Evolutionary conservation across 1,140 invertebrate species (phyloP).

Genomic region (Drosophila neocordata): DNA sequence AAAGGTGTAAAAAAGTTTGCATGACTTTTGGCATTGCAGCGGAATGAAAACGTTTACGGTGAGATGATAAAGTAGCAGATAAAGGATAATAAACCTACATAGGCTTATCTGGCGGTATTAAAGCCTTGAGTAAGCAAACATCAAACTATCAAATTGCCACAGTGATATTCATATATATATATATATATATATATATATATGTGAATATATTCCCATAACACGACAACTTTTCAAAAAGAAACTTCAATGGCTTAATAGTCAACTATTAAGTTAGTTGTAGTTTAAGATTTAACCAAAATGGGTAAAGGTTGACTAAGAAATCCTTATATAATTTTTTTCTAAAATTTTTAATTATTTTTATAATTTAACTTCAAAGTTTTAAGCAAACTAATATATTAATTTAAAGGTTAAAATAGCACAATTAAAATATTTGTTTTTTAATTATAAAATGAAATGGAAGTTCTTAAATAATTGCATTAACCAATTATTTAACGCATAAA

Average conservation of each 20-base stretch:
- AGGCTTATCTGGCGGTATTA: constrained; percentile 2
- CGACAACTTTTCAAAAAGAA: neutral
- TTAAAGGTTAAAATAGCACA: no score
- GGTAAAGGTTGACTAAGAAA: no score
- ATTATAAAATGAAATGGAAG: no score
- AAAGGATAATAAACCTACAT: constrained; percentile 13
- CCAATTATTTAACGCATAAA: neutral
- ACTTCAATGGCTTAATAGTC: no score
- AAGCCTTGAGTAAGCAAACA: constrained; percentile 13
- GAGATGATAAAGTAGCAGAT: constrained; percentile 15
- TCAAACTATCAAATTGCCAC: neutral
- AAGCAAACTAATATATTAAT: no score
- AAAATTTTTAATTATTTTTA: no score
- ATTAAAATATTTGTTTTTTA: no score
- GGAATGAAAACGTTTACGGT: constrained; percentile 38
- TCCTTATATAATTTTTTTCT: no score
- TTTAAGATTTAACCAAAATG: no score
- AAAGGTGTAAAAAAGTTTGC: constrained; percentile 62
- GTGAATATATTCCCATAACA: neutral
- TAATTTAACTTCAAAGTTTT: no score
- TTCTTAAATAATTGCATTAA: neutral
- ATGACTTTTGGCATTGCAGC: constrained; percentile 29
- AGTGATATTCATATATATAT: neutral
- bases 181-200: neutral
- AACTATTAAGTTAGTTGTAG: no score